phyloP scores from a whole-genome alignment of 2,797 vertebrate species.

The Manis javanica region DNA sequence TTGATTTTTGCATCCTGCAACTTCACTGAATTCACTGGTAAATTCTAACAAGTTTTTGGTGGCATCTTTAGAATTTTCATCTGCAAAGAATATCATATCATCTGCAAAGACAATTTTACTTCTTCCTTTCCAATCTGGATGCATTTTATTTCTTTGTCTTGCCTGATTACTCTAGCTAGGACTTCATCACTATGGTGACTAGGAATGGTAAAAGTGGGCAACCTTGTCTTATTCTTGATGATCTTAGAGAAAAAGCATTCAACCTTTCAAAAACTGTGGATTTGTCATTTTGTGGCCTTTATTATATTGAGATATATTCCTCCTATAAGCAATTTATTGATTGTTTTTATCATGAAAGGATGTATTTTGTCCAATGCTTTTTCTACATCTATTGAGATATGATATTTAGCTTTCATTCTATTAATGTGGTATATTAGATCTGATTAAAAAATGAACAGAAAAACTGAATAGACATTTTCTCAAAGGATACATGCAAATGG shows the following conservation, averaged over 20 bases:
- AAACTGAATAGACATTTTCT: not conserved
- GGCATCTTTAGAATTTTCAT: not conserved
- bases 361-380: not conserved
- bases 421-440: not conserved
- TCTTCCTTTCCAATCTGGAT: not conserved
- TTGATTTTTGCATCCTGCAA: not conserved
- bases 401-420: conserved; percentile 3
- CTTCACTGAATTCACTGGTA: not conserved
- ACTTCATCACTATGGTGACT: not conserved
- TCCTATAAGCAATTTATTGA: not conserved
- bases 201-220: not conserved
- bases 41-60: not conserved
- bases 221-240: not conserved
- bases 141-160: not conserved
- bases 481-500: not conserved
- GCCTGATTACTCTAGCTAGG: not conserved
- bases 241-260: not conserved
- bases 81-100: not conserved
- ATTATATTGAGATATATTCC: not conserved
- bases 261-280: not conserved
- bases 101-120: not conserved
- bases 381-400: not conserved
- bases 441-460: not conserved
- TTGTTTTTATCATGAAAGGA: not conserved
- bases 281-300: not conserved